phyloP scores from a whole-genome alignment of 2,797 vertebrate species.

The Alauda arvensis region DNA sequence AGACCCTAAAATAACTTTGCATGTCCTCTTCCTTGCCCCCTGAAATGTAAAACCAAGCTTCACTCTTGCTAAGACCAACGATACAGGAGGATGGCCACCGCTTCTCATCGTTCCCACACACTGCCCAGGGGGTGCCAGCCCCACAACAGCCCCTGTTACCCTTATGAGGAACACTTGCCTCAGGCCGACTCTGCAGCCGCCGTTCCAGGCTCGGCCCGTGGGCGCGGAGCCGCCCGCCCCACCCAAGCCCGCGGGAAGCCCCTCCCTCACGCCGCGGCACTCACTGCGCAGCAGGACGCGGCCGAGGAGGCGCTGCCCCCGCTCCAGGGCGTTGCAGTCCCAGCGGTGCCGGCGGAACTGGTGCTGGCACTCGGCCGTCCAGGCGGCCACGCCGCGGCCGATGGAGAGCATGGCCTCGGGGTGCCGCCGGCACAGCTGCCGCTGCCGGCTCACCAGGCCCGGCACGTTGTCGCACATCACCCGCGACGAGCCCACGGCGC shows the following conservation, averaged over 20 bases:
- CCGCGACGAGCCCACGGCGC: conserved; percentile 85
- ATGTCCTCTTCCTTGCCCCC: background rate
- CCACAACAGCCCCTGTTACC: rapidly evolving
- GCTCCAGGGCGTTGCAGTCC: conserved; percentile 89
- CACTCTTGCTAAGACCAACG: background rate
- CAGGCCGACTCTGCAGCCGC: rapidly evolving
- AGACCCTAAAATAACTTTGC: background rate
- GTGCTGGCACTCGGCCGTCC: conserved; percentile 94
- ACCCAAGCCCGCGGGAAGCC: background rate
- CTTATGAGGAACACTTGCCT: rapidly evolving
- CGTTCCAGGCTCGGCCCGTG: rapidly evolving
- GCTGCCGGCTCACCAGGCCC: conserved; percentile 89
- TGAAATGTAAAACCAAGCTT: rapidly evolving
- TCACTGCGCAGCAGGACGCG: conserved; percentile 87
- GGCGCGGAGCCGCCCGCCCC: background rate
- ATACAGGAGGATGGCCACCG: rapidly evolving
- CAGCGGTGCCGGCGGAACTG: conserved; percentile 93
- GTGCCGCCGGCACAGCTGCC: conserved; percentile 90
- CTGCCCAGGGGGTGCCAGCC: background rate
- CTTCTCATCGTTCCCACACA: background rate
- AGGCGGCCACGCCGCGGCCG: conserved; percentile 85
- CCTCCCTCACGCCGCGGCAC: conserved; percentile 26
- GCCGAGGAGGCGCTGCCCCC: conserved; percentile 89
- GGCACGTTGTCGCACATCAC: conserved; percentile 97
- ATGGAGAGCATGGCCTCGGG: conserved; percentile 89